These are phyloP conservation scores for Myotis lucifugus DNA, from an alignment of 2,113 vertebrate genomes.

Conservation along the genomic window DNA sequence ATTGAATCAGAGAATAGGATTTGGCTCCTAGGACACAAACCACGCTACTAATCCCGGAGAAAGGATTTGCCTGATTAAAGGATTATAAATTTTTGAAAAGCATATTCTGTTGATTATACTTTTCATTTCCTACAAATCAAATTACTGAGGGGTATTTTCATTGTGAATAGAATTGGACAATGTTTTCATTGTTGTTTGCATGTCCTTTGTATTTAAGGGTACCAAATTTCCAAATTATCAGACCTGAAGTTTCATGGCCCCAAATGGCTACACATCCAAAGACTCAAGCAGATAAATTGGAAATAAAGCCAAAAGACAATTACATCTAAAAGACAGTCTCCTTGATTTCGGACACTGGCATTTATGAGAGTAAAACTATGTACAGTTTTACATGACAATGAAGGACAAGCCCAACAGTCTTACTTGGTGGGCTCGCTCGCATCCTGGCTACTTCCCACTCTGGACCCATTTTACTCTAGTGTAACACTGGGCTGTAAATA, in stretches of 20 bases:
- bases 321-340: not conserved
- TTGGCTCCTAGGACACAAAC: constrained; percentile 76
- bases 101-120: constrained; percentile 78
- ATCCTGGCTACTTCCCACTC: not conserved
- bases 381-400: not conserved
- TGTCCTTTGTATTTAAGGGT: constrained; percentile 54
- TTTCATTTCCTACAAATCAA: constrained; percentile 76
- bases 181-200: constrained; percentile 67
- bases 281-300: not conserved
- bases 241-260: constrained; percentile 34
- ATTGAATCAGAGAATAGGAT: constrained; percentile 71
- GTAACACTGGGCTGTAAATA: constrained; percentile 2
- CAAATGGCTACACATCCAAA: not conserved
- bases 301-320: constrained; percentile 37
- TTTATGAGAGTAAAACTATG: not conserved
- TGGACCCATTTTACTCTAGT: not conserved
- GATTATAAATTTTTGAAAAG: constrained; percentile 79
- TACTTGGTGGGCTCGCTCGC: not conserved
- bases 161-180: constrained; percentile 64
- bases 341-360: not conserved
- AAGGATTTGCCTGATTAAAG: constrained; percentile 77
- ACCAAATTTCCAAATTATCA: constrained; percentile 50
- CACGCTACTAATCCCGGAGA: constrained; percentile 67
- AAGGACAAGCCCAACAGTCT: not conserved
- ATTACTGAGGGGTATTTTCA: constrained; percentile 64